Base-by-base conservation (phyloP, 2,113 vertebrate species). In the Lutjanus erythropterus region DNA sequence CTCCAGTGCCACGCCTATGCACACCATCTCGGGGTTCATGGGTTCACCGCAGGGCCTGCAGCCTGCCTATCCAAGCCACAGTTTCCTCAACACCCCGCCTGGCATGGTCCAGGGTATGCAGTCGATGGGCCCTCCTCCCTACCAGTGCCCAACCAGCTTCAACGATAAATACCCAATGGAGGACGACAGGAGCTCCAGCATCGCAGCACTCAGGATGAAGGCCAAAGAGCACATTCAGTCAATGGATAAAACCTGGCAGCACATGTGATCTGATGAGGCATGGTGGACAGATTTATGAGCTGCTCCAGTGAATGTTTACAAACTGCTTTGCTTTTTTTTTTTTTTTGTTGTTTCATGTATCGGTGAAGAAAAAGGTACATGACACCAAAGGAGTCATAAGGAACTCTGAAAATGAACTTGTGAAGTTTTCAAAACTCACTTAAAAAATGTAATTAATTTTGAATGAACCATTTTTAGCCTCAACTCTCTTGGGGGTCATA, bases 151-250 rank as follows among this genome's bases (percentile, higher is more conserved):
- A 25, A 93, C 95, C 6, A 86, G 93, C 53, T 98, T 96, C 91
- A 95, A 94, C 67, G 96, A 97, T 88, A 98, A 98, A 91, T 97
- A 96, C 87, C 96, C 96, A 0, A 80, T 95, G 90, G 97, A 97
- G 72, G 97, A 97, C 6, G 94, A 97, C 86, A 93, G 96, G 81
- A 97, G 95, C 76, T 96, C 97, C 78, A 98, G 97, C 91, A 98
- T 98, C 0, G 96, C 96, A 31, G 95, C 96, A 0, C 94, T 98
- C 78, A 95, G 97, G 81, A 96, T 98, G 96, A 97, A 97, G 91
- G 97, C 96, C 88, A 98, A 98, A 95, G 97, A 99, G 91, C 97
- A 98, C 59, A 95, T 96, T 76, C 97, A 98, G 92, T 97, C 96
- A 53, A 96, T 97, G 90, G 97, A 97, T 91, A 97, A 98, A 94